Conservation (phyloP, 2,113 vertebrate species). For the Benitochromis conjunctus region DNA sequence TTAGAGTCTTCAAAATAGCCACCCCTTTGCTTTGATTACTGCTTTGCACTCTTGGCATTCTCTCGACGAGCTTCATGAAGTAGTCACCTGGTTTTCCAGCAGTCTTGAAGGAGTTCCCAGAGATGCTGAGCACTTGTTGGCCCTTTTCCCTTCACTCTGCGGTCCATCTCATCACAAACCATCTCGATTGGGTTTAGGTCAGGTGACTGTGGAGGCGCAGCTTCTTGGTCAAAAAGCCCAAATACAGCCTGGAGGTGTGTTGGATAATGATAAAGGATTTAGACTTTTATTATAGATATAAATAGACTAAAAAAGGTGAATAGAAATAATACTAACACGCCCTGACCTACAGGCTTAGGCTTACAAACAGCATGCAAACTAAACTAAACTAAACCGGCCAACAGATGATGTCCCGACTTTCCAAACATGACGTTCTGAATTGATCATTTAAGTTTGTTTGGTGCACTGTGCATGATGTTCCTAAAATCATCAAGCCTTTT, state of each 20-base stretch:
- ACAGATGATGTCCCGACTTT: neutral
- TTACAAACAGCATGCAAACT: neutral
- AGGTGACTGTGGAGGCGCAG: neutral
- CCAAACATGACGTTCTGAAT: neutral
- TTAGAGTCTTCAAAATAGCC: too few relatives aligned
- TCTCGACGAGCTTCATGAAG: neutral
- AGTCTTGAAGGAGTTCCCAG: neutral
- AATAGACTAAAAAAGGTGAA: too few relatives aligned
- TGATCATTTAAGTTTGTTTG: neutral
- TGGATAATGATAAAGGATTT: neutral
- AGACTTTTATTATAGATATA: too few relatives aligned
- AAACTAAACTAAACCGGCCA: neutral
- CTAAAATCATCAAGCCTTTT: neutral
- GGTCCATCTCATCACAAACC: neutral
- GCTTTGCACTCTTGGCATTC: neutral
- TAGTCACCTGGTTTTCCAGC: neutral
- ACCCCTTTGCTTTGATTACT: too few relatives aligned
- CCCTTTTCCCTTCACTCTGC: neutral
- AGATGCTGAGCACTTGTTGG: neutral
- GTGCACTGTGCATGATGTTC: neutral
- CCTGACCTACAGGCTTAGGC: neutral
- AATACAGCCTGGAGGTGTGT: neutral
- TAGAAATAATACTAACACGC: neutral
- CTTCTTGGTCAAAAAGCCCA: neutral
- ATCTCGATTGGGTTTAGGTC: neutral